phyloP scores from a whole-genome alignment of 2,113 vertebrate species.

The Nycticryphes semicollaris region DNA sequence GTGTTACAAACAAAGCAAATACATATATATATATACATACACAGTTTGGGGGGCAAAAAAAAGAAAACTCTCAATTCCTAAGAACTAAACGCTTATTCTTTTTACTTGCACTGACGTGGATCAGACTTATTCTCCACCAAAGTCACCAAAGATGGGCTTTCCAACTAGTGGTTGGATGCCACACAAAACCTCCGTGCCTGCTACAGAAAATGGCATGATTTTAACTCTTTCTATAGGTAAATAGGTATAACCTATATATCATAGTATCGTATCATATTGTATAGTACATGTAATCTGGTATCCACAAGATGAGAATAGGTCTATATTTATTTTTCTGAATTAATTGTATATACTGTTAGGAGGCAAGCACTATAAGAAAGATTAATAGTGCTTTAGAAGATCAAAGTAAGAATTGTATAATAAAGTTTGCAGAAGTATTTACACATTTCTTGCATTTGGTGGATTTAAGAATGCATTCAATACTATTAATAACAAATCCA shows the following conservation, averaged over 20 bases:
- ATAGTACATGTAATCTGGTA: neutral
- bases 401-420: neutral
- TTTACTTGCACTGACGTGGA: neutral
- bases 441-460: neutral
- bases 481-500: neutral
- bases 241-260: neutral
- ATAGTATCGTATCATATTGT: neutral
- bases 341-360: neutral
- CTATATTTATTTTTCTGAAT: neutral
- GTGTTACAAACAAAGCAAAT: neutral
- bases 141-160: neutral
- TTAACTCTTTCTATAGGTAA: neutral
- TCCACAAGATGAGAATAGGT: neutral
- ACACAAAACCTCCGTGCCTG: neutral
- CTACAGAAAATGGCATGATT: neutral
- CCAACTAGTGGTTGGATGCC: neutral
- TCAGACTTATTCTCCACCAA: neutral
- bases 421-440: neutral
- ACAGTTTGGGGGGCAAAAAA: neutral
- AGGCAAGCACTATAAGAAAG: neutral
- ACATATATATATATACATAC: neutral
- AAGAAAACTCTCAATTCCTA: neutral
- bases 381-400: neutral
- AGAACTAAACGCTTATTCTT: neutral
- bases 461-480: neutral